These are phyloP conservation scores for Palaemon carinicauda DNA, from an alignment of 1,140 invertebrate species.

Conservation along the genomic window DNA sequence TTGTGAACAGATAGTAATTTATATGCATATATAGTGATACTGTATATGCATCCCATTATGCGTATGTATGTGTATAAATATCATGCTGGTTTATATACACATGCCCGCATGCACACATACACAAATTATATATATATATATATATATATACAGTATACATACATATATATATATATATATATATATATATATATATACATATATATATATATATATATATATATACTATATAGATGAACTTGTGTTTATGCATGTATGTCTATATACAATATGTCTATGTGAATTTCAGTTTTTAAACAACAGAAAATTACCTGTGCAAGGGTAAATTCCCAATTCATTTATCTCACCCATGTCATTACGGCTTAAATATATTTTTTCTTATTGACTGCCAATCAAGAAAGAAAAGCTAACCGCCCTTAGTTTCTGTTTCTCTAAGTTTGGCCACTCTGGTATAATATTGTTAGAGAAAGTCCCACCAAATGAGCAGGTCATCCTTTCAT, in stretches of 20 bases:
- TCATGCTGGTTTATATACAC: background rate
- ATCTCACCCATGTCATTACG: too few relatives aligned
- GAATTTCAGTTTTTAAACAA: too few relatives aligned
- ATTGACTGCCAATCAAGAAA: too few relatives aligned
- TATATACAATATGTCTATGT: background rate
- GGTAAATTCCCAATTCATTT: too few relatives aligned
- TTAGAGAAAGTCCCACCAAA: too few relatives aligned
- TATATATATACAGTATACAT: constrained; percentile 13
- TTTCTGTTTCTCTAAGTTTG: too few relatives aligned
- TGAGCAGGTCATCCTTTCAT: too few relatives aligned
- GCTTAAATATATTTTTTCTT: too few relatives aligned
- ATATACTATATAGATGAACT: background rate
- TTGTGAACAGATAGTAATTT: background rate
- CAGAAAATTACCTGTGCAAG: too few relatives aligned
- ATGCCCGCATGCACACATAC: too few relatives aligned
- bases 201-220: constrained; percentile 11
- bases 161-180: constrained; percentile 3
- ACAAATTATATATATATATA: constrained; percentile 7
- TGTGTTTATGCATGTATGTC: constrained; percentile 3
- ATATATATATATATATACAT: constrained; percentile 9
- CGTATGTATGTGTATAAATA: constrained; percentile 8
- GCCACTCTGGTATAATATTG: too few relatives aligned
- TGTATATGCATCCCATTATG: constrained; percentile 18
- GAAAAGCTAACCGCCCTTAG: too few relatives aligned
- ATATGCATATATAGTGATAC: background rate